A percentile compares a stretch with the other conserved stretches of the same genome.
Evolutionary conservation across 64 coral and sea anemone genomes (phyloP).

Genomic region (Anthopleura sola): DNA sequence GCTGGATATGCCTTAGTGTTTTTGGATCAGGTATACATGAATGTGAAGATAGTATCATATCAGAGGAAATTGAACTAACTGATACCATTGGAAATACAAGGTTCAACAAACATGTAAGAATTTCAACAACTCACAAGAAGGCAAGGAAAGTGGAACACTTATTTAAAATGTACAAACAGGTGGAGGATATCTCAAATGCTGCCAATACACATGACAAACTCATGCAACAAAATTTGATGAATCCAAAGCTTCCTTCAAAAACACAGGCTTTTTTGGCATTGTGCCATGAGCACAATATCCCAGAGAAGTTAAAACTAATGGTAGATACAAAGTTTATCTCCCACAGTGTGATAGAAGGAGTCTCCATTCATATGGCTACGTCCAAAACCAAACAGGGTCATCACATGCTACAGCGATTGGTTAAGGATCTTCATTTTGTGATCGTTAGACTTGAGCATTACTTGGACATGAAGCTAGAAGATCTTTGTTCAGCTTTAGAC

Average conservation of each 20-base stretch:
- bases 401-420: background rate
- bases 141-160: conserved; percentile 30
- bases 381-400: conserved; percentile 47
- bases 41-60: conserved; percentile 3
- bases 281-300: conserved; percentile 27
- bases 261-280: background rate
- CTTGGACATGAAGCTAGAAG: background rate
- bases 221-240: background rate
- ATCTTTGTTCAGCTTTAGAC: background rate
- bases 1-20: conserved; percentile 51
- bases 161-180: conserved; percentile 10
- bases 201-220: background rate
- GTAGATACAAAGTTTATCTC: conserved; percentile 55
- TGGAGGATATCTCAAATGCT: conserved; percentile 21
- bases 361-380: conserved; percentile 44
- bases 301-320: conserved; percentile 31
- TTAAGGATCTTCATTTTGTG: conserved; percentile 44
- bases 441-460: conserved; percentile 33
- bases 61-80: conserved; percentile 60
- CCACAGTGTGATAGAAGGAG: conserved; percentile 62
- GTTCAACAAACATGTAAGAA: conserved; percentile 47
- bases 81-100: conserved; percentile 38
- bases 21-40: background rate
- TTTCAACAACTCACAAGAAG: conserved; percentile 23
- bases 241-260: background rate